Base-by-base conservation (phyloP, 2,113 vertebrate genomes). In the Dascyllus trimaculatus region DNA sequence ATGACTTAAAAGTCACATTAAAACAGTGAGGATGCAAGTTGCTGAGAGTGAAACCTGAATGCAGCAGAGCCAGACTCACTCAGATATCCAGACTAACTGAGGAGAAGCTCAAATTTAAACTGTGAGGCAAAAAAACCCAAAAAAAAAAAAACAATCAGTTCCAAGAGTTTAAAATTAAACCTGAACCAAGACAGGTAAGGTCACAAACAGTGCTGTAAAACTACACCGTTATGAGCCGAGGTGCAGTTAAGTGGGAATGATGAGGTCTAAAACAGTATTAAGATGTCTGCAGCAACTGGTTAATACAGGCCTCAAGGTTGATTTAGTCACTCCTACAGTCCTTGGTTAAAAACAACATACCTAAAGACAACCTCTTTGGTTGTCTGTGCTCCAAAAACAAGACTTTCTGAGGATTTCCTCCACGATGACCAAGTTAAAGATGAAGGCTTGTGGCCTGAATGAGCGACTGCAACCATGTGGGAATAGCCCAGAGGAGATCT, bases 21-120 rank as follows among this genome's bases (percentile, higher is more conserved):
- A 69, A 56, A 32, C 13, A 40, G 22, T 21, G 48, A 52, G 38
- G 29, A 43, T 15, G 40, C 1, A 43, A 43, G 7, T 7, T 21
- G 21, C 10, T 4, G 0, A 1, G 3, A 59, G 35, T 69, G 74
- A 88, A 60, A 65, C 3, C 65, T 80, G 59, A 82, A 83, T 65
- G 5, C 61, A 64, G 59, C 74, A 62, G 78, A 87, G 80, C 15
- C 75, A 78, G 78, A 78, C 57, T 81, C 84, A 86, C 71, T 71
- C 46, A 18, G 38, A 17, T 63, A 48, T 43, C 21, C 18, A 49
- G 43, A 35, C 35, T 17, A 24, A 0, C 58, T 45, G 40, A 61
- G 51, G 54, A 22, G 57, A 71, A 48, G 40, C 17, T 45, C 10
- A 46, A 61, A 32, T 32, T 5, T 10, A 18, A 45, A 52, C 22